A percentile compares a stretch with the other conserved stretches of the same genome.
phyloP scores from a whole-genome alignment of 1,140 invertebrate genomes.

The Diuraphis noxia region DNA sequence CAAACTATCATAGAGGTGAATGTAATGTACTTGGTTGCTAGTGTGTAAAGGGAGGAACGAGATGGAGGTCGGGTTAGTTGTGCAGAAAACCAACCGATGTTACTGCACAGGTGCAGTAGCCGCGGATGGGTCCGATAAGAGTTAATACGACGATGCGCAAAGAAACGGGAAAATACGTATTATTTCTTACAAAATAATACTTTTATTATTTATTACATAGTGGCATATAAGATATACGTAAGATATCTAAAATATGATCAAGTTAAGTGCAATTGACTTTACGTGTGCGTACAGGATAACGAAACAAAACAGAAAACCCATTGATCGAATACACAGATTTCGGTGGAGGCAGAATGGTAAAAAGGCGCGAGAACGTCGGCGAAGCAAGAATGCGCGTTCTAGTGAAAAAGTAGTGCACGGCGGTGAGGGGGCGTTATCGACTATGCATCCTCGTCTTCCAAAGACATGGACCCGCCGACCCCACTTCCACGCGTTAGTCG shows the following conservation, averaged over 20 bases:
- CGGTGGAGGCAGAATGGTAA: background rate
- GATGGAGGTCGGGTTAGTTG: background rate
- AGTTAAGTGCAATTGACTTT: background rate
- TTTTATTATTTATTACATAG: background rate
- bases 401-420: too few species aligned
- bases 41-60: background rate
- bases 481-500: constrained; percentile 26
- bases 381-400: background rate
- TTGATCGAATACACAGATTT: background rate
- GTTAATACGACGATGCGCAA: background rate
- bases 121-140: background rate
- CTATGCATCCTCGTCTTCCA: constrained; percentile 47
- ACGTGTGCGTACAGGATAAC: background rate
- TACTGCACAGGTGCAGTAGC: background rate
- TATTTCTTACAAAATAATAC: background rate
- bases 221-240: background rate
- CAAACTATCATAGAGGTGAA: background rate
- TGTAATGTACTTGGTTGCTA: background rate
- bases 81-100: background rate
- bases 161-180: background rate
- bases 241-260: background rate
- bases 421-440: background rate
- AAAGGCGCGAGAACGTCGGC: background rate
- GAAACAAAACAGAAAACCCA: background rate
- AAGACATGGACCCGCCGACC: constrained; percentile 35